Percentiles rank a stretch among this genome's conserved stretches.
phyloP scores from a whole-genome alignment of 2,888 invertebrate species.

The Drosophila rellima region DNA sequence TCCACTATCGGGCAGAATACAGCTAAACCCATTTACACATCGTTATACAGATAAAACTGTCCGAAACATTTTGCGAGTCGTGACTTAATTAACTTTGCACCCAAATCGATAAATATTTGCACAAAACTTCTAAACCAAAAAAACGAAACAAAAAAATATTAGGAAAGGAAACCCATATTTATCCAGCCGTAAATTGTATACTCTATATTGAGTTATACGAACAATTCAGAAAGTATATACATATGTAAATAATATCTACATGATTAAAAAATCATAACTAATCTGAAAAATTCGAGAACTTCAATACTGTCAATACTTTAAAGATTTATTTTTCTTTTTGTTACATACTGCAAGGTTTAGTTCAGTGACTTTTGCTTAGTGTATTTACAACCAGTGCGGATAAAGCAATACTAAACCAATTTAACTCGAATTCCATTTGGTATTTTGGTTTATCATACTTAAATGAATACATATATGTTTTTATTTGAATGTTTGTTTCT shows the following conservation, averaged over 20 bases:
- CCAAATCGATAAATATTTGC: constrained; percentile 60
- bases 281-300: not conserved
- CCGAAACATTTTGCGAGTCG: constrained; percentile 9
- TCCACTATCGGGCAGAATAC: constrained; percentile 11
- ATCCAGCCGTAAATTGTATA: not conserved
- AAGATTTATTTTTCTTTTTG: not conserved
- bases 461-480: constrained; percentile 6
- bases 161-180: not conserved
- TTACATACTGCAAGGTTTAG: not conserved
- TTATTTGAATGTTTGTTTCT: constrained; percentile 38
- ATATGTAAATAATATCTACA: too few relatives aligned
- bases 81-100: constrained; percentile 64
- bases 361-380: not conserved
- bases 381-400: constrained; percentile 10
- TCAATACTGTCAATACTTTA: not conserved
- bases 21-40: constrained; percentile 39
- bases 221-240: not conserved
- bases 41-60: constrained; percentile 35
- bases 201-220: not conserved
- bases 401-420: constrained; percentile 43
- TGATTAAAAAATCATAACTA: not conserved
- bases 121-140: constrained; percentile 39
- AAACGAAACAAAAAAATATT: not conserved
- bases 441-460: constrained; percentile 35
- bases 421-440: constrained; percentile 35